Percentiles rank a stretch among this genome's conserved stretches.
Evolutionary conservation across 2,888 invertebrate genomes (phyloP).

Genomic region (Drosophila nr. medialis): DNA sequence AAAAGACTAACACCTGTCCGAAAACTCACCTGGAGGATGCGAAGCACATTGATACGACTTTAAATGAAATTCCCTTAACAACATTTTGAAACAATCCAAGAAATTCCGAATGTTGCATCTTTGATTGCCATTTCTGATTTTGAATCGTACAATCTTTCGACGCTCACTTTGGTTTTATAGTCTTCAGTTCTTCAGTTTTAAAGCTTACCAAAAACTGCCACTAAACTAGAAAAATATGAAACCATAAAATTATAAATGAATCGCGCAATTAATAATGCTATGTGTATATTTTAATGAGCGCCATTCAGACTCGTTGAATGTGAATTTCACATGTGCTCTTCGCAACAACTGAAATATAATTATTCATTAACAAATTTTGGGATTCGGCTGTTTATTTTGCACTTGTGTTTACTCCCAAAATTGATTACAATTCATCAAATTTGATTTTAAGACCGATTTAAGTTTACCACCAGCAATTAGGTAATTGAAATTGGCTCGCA

Average conservation of each 20-base stretch:
- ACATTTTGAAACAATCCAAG: background rate
- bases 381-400: conserved; percentile 18
- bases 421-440: conserved; percentile 58
- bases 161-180: background rate
- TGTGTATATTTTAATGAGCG: background rate
- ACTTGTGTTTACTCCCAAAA: conserved; percentile 35
- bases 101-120: background rate
- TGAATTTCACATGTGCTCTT: background rate
- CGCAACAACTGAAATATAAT: background rate
- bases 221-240: background rate
- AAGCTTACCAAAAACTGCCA: too few species aligned
- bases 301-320: background rate
- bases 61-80: background rate
- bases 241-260: background rate
- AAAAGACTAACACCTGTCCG: background rate
- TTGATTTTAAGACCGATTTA: conserved; percentile 41
- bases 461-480: conserved; percentile 42
- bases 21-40: background rate
- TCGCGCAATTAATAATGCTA: background rate
- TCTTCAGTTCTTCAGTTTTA: background rate
- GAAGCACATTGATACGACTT: background rate
- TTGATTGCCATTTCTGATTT: background rate
- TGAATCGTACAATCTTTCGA: background rate
- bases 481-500: conserved; percentile 47
- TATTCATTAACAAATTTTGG: conserved; percentile 18